A percentile compares a stretch with the other conserved stretches of the same genome.
phyloP scores from a whole-genome alignment of 2,888 invertebrate species.

The Epirrhoe tristata region DNA sequence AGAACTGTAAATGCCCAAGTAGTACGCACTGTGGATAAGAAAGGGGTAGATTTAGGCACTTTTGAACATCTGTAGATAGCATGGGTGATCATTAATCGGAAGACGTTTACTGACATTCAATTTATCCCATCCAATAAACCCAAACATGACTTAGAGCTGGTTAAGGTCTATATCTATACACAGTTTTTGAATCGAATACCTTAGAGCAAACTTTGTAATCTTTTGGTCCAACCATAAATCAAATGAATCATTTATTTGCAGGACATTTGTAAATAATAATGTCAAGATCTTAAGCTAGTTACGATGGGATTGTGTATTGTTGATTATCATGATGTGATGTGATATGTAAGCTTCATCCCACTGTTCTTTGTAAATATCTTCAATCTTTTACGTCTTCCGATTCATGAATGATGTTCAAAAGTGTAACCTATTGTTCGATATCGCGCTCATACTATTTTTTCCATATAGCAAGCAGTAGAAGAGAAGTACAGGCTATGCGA shows the following conservation, averaged over 20 bases:
- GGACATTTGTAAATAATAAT: no score
- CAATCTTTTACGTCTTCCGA: constrained; percentile 17
- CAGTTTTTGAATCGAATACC: background rate
- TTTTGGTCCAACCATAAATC: no score
- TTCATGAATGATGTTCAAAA: constrained; percentile 28
- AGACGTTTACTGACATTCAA: constrained; percentile 6
- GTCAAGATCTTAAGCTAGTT: no score
- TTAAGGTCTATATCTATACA: background rate
- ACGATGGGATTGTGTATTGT: no score
- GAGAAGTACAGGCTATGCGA: constrained; percentile 97
- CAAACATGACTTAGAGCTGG: background rate
- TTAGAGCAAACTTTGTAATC: background rate
- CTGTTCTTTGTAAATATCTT: constrained; percentile 5
- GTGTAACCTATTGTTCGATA: constrained; percentile 6
- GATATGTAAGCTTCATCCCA: no score
- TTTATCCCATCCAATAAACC: background rate
- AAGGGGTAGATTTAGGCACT: constrained; percentile 31
- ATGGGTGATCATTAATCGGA: constrained; percentile 26
- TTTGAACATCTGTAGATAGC: constrained; percentile 31
- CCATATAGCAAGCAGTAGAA: constrained; percentile 95
- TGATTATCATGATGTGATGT: no score
- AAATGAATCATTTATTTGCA: no score
- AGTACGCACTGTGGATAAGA: constrained; percentile 41
- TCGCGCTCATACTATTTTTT: constrained; percentile 38
- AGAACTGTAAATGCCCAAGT: constrained; percentile 57